These are phyloP conservation scores for Leptoteleia sp. DNA, from an alignment of 1,140 invertebrate species.

Conservation along the genomic window DNA sequence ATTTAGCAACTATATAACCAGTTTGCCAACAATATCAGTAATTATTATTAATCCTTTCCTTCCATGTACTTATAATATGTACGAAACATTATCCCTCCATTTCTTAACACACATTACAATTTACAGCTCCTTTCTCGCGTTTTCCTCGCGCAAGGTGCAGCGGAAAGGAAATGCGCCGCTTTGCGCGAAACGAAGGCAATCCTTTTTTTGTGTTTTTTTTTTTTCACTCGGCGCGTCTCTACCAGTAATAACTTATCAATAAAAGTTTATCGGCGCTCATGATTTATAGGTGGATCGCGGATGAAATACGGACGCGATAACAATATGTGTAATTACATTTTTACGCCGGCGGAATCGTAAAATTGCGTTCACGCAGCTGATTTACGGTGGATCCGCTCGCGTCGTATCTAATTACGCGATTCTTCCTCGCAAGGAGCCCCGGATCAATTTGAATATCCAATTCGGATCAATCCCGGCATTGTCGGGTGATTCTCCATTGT, in stretches of 20 bases:
- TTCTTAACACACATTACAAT: background rate
- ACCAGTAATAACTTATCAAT: slow-evolving; percentile 45
- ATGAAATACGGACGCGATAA: slow-evolving; percentile 46
- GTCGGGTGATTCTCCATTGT: slow-evolving; percentile 45
- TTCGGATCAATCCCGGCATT: slow-evolving; percentile 46
- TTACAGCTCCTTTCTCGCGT: background rate
- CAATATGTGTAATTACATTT: slow-evolving; percentile 57
- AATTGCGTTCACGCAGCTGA: slow-evolving; percentile 12
- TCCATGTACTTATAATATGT: no score
- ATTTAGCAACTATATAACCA: no score
- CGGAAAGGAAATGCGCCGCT: background rate
- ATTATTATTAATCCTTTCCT: no score
- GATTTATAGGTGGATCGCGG: slow-evolving; percentile 30
- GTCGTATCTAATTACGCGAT: slow-evolving; percentile 51
- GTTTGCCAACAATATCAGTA: no score
- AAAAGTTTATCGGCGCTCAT: slow-evolving; percentile 31
- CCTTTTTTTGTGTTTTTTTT: no score
- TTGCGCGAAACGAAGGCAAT: slow-evolving; percentile 5
- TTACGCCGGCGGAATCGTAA: slow-evolving; percentile 30
- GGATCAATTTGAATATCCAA: slow-evolving; percentile 42
- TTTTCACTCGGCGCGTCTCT: slow-evolving; percentile 5
- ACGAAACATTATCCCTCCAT: no score
- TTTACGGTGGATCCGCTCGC: slow-evolving; percentile 30
- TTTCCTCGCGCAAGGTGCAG: background rate
- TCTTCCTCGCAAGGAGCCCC: slow-evolving; percentile 12